These are phyloP conservation scores for Mohoua ochrocephala DNA, from an alignment of 2,113 vertebrate genomes.

Conservation along the genomic window DNA sequence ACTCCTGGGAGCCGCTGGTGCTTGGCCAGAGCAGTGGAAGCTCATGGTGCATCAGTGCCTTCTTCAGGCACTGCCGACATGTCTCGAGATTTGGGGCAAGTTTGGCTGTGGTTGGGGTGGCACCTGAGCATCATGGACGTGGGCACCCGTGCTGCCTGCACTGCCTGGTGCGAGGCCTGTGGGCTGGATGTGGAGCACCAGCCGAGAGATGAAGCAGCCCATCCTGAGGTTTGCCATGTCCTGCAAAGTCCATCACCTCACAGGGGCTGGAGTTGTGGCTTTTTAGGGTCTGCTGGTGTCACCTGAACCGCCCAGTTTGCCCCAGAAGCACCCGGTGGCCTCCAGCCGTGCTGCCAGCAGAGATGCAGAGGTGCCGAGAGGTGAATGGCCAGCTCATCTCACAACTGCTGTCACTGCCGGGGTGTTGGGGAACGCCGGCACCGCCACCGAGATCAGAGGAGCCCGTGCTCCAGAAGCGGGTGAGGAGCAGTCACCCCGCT, in stretches of 20 bases:
- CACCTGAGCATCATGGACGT: rapidly evolving
- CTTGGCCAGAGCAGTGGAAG: not conserved
- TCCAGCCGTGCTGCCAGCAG: not conserved
- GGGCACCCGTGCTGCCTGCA: rapidly evolving
- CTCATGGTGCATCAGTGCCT: not conserved
- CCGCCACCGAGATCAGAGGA: not conserved
- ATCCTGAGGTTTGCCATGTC: not conserved
- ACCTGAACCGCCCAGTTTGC: rapidly evolving
- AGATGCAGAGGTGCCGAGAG: not conserved
- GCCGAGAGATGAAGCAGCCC: rapidly evolving
- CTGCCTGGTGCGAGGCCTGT: not conserved
- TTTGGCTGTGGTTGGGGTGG: not conserved
- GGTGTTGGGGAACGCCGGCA: rapidly evolving
- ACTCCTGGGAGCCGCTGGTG: not conserved
- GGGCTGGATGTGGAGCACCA: not conserved
- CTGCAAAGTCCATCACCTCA: rapidly evolving
- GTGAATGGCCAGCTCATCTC: constrained; percentile 24
- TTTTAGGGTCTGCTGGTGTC: not conserved
- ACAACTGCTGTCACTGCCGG: not conserved
- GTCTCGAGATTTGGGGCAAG: not conserved
- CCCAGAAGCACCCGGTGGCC: not conserved
- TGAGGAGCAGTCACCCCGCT: not conserved
- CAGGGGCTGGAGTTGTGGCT: rapidly evolving
- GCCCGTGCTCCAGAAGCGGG: not conserved
- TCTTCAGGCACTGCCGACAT: not conserved